Evolutionary conservation across 1,140 invertebrate genomes (phyloP).

Genomic region (Ephestia elutella): DNA sequence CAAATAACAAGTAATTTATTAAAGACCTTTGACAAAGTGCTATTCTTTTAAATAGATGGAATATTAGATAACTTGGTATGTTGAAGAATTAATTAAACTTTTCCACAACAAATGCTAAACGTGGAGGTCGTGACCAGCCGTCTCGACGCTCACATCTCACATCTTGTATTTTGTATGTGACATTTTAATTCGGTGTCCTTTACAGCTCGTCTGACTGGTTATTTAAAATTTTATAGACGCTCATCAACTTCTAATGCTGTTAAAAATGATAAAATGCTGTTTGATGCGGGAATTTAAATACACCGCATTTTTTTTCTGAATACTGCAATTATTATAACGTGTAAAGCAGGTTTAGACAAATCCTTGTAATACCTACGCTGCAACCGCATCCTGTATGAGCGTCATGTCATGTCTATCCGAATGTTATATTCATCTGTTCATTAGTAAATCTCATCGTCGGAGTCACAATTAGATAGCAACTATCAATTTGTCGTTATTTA

Average conservation of each 20-base stretch:
- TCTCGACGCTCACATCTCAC: not conserved
- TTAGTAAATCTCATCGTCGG: too few relatives aligned
- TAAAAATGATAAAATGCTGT: not conserved
- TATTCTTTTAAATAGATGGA: too few relatives aligned
- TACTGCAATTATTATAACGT: not conserved
- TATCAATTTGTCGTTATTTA: too few relatives aligned
- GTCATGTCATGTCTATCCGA: too few relatives aligned
- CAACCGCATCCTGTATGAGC: too few relatives aligned
- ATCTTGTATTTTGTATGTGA: not conserved
- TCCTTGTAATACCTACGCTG: too few relatives aligned
- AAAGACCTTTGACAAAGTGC: too few relatives aligned
- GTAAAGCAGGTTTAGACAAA: too few relatives aligned
- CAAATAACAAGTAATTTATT: too few relatives aligned
- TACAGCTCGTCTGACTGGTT: conserved; percentile 31
- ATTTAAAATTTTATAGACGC: conserved; percentile 34
- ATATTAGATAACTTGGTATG: too few relatives aligned
- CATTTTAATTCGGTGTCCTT: conserved; percentile 21
- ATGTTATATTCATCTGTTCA: too few relatives aligned
- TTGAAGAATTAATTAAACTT: conserved; percentile 5
- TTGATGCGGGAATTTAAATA: conserved; percentile 27
- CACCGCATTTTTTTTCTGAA: conserved; percentile 2
- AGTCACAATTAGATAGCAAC: too few relatives aligned
- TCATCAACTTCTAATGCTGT: conserved; percentile 20
- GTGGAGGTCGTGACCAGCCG: conserved; percentile 3
- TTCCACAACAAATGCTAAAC: not conserved